Evolutionary conservation across 2,888 invertebrate genomes (phyloP).

Genomic region (Ichneumoninae sp.): DNA sequence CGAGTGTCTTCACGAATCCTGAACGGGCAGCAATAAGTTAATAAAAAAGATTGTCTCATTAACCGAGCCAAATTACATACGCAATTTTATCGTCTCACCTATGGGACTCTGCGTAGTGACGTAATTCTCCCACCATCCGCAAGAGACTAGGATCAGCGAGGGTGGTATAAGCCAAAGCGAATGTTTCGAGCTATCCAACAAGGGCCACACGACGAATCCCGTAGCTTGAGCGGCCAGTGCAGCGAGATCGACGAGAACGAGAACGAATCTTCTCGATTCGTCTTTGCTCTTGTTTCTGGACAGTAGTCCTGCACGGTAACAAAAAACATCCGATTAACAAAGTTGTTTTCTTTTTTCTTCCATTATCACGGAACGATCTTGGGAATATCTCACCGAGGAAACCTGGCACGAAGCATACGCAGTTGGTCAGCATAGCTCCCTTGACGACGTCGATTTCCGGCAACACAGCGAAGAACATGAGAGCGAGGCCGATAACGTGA

Average conservation of each 20-base stretch:
- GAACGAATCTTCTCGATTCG: slow-evolving; percentile 91
- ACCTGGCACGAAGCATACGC: slow-evolving; percentile 96
- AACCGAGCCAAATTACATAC: background rate
- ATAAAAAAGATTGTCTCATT: slow-evolving; percentile 61
- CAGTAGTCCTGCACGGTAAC: slow-evolving; percentile 87
- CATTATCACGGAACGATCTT: background rate
- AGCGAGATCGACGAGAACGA: slow-evolving; percentile 92
- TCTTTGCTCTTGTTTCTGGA: slow-evolving; percentile 90
- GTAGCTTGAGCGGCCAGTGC: slow-evolving; percentile 96
- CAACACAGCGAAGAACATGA: slow-evolving; percentile 94
- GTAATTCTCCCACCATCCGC: slow-evolving; percentile 99
- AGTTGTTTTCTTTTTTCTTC: background rate
- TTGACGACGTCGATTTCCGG: slow-evolving; percentile 97
- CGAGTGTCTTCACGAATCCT: slow-evolving; percentile 90
- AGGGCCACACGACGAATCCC: slow-evolving; percentile 96
- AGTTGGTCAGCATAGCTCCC: slow-evolving; percentile 98
- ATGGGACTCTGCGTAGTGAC: slow-evolving; percentile 94
- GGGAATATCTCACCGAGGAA: slow-evolving; percentile 85
- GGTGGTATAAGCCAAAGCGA: slow-evolving; percentile 94
- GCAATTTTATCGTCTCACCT: slow-evolving; percentile 84
- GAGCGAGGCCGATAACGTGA: slow-evolving; percentile 93
- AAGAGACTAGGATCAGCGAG: slow-evolving; percentile 93
- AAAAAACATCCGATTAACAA: slow-evolving; percentile 4
- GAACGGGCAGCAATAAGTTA: slow-evolving; percentile 51
- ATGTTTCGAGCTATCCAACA: slow-evolving; percentile 89